Base-by-base conservation (phyloP, 2,113 vertebrate species). In the Phodopus roborovskii region DNA sequence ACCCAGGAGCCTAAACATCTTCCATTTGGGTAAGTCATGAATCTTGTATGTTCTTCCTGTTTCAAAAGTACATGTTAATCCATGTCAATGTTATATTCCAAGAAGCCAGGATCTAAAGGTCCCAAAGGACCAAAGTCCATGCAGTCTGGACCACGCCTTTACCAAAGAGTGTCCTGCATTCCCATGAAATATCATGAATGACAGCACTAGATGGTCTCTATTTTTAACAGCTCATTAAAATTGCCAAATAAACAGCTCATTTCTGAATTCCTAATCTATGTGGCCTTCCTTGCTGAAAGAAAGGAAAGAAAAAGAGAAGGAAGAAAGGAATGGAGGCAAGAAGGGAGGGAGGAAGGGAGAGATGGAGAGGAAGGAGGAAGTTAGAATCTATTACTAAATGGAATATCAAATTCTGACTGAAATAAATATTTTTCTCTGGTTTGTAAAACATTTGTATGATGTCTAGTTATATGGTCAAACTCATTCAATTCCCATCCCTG, bases 371-470 rank as follows among this genome's bases (percentile, higher is more conserved):
- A 24, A 15, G n/a, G 16, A 4, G 33, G 9, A 19, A 22, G 56
- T 79, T 16, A 87, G 50, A 96, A 74, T 78, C 11, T n/a, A 53
- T n/a, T 53, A 42, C 68, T 68, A 88, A 48, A 45, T 22, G 24
- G 79, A 95, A 93, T 62, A 92, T 7, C 89, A 93, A 90, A 90
- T 86, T 94, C 60, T 89, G n/a, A 93, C 4, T 82, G 8, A 88
- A 89, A 48, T 88, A 73, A 84, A 33, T 42, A 36, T 64, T 45
- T 81, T 71, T n/a, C 91, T 68, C 53, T 94, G 42, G 4, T 74
- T 53, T 86, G 88, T 77, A 91, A 88, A 88, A 91, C 10, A 91
- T 5, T 58, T 89, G 11, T 56, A 42, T 75, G 28, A 94, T 39
- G 66, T 60, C 56, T 62, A 64, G 39, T 92, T 24, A 62, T 62